Base-by-base conservation (phyloP, 2,113 vertebrate genomes). In the Pelecanoides urinatrix region DNA sequence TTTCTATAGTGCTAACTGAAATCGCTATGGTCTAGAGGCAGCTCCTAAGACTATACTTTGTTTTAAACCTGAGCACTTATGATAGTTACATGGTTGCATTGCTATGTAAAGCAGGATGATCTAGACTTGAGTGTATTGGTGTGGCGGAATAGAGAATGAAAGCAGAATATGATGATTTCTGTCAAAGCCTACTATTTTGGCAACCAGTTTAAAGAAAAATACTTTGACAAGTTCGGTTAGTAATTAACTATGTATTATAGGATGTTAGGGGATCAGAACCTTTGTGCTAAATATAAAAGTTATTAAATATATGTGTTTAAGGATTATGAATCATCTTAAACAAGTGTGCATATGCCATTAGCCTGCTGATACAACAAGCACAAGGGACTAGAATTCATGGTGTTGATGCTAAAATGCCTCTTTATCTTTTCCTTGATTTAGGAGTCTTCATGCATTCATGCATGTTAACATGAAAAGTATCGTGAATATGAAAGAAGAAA, bases 301-400 rank as follows among this genome's bases (percentile, higher is more conserved):
- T 74, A 84, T 63, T 87, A 92, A 91, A 85, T 85, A 85, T 86
- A 85, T 86, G 26, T 77, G 42, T 58, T 77, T 73, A 92, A 91
- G 77, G 88, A 78, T 95, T 77, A 53, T 72, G 66, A 20, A 18
- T 91, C 66, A 67, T 52, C 42, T 78, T 71, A n/a, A 79, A 27
- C 62, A 50, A 90, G 50, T 50, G 72, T 25, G 30, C 76, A 3
- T 53, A 16, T 96, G 88, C 85, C 71, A 90, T 49, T 20, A 86
- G 45, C 72, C 55, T 94, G 58, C 77, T 75, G 90, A 49, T 80
- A 38, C 17, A 92, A 16, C 77, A 58, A 5, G 58, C 49, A 32
- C 72, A 6, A 21, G 77, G 92, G 42, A 40, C 56, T 75, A 29
- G 53, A 72, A 38, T 53, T 16, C 78, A 22, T 8, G 44, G 32